Base-by-base conservation (phyloP, 2,797 vertebrate species). In the Tangara arthus region DNA sequence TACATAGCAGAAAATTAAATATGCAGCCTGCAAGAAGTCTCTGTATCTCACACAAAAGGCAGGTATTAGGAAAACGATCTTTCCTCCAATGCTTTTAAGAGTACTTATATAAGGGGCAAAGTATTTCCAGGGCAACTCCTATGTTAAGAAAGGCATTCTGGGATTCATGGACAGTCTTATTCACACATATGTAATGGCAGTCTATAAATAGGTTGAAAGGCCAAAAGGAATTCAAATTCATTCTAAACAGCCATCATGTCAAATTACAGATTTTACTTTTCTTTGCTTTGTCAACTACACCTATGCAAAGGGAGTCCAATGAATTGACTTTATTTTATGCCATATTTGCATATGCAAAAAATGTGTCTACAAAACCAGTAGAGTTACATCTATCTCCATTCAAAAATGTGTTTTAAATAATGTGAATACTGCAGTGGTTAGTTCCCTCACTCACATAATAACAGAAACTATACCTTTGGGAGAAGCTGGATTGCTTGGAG, bases 401-500 rank as follows among this genome's bases (percentile, higher is more conserved):
- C 2, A 15, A 82, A 65, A 60, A 49, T 15, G 7, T 32, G 9
- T 32, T 82, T 87, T 68, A 80, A 79, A 64, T 44, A 63, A 82
- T 4, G 5, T 52, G 66, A 65, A 73, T 87, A 12, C 39, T 69
- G 17, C 71, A 80, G 15, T 5, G 50, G 16, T 68, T 77, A 60
- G 15, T 37, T 89, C 15, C n/a, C 24, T 56, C 1, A 3, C 24
- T 71, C 71, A 34, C 27, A 41, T 39, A 85, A 81, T 46, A 76
- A 85, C 34, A 95, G 47, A 93, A 82, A 79, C 6, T 15, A 19
- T 97, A 99, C 99, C 98, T 99, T 98, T 96, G 99, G 99, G 97
- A 99, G 98, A 85, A 99, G 98, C 90, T 99, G 99, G 92, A 99
- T 99, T 94, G 99, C 99, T 98, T 99, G 99, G 39, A 99, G 98